Evolutionary conservation across 2,113 vertebrate species (phyloP).

Genomic region (Phyllopteryx taeniolatus): DNA sequence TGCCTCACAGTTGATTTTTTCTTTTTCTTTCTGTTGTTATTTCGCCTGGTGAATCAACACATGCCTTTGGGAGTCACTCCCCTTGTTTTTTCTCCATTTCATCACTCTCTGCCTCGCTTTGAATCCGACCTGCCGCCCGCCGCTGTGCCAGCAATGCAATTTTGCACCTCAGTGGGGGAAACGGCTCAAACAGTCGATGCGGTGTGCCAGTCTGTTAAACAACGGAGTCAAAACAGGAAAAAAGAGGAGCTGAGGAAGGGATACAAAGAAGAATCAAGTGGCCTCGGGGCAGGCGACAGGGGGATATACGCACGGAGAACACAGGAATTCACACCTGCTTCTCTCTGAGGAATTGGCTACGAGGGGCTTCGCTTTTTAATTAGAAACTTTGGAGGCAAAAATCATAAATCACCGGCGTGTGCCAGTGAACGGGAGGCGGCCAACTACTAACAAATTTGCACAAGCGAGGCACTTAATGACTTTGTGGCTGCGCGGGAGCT

Average conservation of each 20-base stretch:
- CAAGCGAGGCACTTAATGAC: slow-evolving; percentile 53
- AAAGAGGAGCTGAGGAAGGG: slow-evolving; percentile 26
- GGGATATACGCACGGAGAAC: slow-evolving; percentile 28
- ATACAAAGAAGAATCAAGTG: slow-evolving; percentile 39
- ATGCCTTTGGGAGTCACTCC: slow-evolving; percentile 33
- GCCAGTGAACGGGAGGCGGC: neutral
- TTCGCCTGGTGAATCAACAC: slow-evolving; percentile 44
- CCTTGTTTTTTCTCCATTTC: slow-evolving; percentile 38
- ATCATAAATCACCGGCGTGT: slow-evolving; percentile 61
- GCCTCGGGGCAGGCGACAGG: slow-evolving; percentile 40
- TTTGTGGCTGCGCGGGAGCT: slow-evolving; percentile 44
- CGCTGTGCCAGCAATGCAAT: slow-evolving; percentile 48
- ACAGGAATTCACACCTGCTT: slow-evolving; percentile 50
- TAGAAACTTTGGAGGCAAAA: slow-evolving; percentile 54
- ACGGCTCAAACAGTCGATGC: slow-evolving; percentile 51
- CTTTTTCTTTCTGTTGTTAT: slow-evolving; percentile 35
- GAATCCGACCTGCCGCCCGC: slow-evolving; percentile 34
- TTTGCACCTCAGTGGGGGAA: slow-evolving; percentile 57
- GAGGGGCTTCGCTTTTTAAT: slow-evolving; percentile 66
- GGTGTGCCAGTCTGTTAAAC: slow-evolving; percentile 51
- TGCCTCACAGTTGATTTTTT: neutral
- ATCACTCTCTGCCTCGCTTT: slow-evolving; percentile 34
- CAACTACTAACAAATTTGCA: slow-evolving; percentile 14
- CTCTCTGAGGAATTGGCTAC: slow-evolving; percentile 65
- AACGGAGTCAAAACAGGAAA: slow-evolving; percentile 50